phyloP scores from a whole-genome alignment of 1,140 invertebrate species.

The Pogonomyrmex californicus region DNA sequence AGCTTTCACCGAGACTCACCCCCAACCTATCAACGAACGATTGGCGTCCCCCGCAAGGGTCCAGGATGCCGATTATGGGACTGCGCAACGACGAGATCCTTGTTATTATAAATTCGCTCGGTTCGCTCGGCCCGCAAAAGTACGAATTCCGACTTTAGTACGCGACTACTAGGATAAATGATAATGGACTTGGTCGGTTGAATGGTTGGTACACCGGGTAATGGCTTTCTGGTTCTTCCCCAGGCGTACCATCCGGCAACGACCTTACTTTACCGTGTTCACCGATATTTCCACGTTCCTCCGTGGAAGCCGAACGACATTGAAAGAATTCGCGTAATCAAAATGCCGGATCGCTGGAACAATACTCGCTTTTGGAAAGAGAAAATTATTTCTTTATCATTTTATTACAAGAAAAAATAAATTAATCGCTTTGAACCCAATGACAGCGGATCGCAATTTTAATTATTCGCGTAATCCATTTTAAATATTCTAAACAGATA shows the following conservation, averaged over 20 bases:
- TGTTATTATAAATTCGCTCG: slow-evolving; percentile 75
- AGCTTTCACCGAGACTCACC: slow-evolving; percentile 40
- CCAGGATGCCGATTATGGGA: slow-evolving; percentile 29
- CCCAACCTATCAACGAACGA: slow-evolving; percentile 17
- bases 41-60: slow-evolving; percentile 37
- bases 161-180: slow-evolving; percentile 75
- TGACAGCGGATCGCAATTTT: neutral
- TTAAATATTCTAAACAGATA: neutral
- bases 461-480: slow-evolving; percentile 5
- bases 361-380: too few relatives aligned
- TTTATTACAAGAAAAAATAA: neutral
- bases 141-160: slow-evolving; percentile 77
- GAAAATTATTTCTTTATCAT: neutral
- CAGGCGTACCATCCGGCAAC: slow-evolving; percentile 13
- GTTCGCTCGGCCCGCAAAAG: slow-evolving; percentile 67
- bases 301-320: slow-evolving; percentile 16
- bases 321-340: neutral
- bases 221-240: slow-evolving; percentile 72
- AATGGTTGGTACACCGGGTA: slow-evolving; percentile 71
- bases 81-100: slow-evolving; percentile 46
- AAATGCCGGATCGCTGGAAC: neutral
- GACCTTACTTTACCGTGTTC: slow-evolving; percentile 21
- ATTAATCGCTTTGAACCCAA: neutral
- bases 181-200: slow-evolving; percentile 75
- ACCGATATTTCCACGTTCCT: slow-evolving; percentile 50